Base-by-base conservation (phyloP, 1,140 invertebrate genomes). In the Penaeus indicus region DNA sequence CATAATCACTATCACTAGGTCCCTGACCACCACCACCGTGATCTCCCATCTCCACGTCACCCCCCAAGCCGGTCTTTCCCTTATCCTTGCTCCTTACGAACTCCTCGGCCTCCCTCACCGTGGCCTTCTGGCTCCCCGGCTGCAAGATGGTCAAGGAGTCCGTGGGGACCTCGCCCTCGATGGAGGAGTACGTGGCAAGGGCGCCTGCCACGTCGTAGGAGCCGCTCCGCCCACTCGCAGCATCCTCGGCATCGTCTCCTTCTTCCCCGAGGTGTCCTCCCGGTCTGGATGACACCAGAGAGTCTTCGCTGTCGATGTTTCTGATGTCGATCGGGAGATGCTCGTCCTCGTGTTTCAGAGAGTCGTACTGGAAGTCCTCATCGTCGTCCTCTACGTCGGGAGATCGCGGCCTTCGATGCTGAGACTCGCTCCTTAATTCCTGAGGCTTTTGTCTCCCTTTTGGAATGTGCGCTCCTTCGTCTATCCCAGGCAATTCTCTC, bases 271-370 rank as follows among this genome's bases (percentile, higher is more conserved):
- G 25, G 80, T 82, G 80, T 63, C 27, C n/a, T 18, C 5, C 11
- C 64, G 32, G 72, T 7, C 61, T 27, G 3, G 82, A 63, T 22
- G 63, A 42, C 25, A 72, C 84, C 18, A 64, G n/a, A n/a, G 89
- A 90, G 32, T 90, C 90, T 63, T 90, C 90, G 69, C 90, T 90
- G 78, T 90, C 87, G 11, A 90, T 47, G 62, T 85, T 80, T 11
- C 82, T 64, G 47, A 90, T 85, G 64, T 81, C 86, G 42, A 90
- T 84, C 7, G 75, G 90, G 19, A 90, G 63, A 38, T 72, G 81
- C 38, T 88, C 75, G 22, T 84, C 64, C 22, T 90, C 90, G 67
- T 88, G 86, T n/a, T 75, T 83, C 27, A 88, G 83, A 18, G 90
- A 90, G 32, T 88, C 90, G 25, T 90, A 90, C 78, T 88, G 86